phyloP scores from a whole-genome alignment of 2,888 invertebrate species.

The Vannuccia rotundouncinata region DNA sequence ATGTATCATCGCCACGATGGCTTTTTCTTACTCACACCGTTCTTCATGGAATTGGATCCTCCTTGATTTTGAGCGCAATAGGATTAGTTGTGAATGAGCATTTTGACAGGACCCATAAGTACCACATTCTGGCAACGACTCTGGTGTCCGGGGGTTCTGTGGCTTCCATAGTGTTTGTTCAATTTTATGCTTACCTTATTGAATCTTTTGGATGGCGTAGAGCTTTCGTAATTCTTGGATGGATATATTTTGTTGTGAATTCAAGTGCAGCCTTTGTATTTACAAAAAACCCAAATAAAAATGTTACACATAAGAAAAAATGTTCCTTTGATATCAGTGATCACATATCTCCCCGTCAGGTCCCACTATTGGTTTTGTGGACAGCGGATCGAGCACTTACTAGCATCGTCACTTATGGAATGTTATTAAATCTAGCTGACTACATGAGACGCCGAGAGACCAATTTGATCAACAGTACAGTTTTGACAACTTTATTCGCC shows the following conservation, averaged over 20 bases:
- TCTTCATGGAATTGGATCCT: slow-evolving; percentile 39
- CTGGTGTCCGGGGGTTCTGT: slow-evolving; percentile 39
- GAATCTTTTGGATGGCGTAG: slow-evolving; percentile 38
- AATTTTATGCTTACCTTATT: slow-evolving; percentile 39
- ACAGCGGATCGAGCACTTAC: slow-evolving; percentile 40
- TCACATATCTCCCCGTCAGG: neutral
- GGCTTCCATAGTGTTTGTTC: slow-evolving; percentile 40
- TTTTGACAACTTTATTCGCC: slow-evolving; percentile 38
- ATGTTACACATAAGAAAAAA: neutral
- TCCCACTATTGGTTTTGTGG: slow-evolving; percentile 38
- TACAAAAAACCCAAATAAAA: neutral
- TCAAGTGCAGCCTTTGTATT: slow-evolving; percentile 34
- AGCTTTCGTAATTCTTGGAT: slow-evolving; percentile 40
- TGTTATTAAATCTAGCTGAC: slow-evolving; percentile 39
- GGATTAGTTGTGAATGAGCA: slow-evolving; percentile 40
- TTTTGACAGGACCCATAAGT: slow-evolving; percentile 40
- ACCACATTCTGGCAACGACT: slow-evolving; percentile 40
- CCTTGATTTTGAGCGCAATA: slow-evolving; percentile 38
- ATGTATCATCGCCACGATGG: slow-evolving; percentile 40
- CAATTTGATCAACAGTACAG: slow-evolving; percentile 33
- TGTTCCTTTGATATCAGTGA: slow-evolving; percentile 30
- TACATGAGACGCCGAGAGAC: slow-evolving; percentile 37
- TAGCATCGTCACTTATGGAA: slow-evolving; percentile 40
- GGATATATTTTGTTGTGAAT: slow-evolving; percentile 40
- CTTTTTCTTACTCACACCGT: slow-evolving; percentile 40